Conservation (phyloP, 2,888 invertebrate genomes). For the Melanostoma scalare region DNA sequence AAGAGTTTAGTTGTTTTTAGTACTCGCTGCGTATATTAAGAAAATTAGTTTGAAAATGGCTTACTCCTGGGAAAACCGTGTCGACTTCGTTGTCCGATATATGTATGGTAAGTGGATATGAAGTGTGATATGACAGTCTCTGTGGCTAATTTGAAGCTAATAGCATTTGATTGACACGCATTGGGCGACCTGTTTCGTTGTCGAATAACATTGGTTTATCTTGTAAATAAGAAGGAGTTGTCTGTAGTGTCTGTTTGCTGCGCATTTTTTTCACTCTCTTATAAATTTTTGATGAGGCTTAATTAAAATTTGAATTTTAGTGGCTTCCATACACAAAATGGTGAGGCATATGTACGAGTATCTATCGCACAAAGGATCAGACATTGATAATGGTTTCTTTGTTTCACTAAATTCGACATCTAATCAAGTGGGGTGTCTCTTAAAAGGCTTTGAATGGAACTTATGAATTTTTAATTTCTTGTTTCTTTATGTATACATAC, state of each 20-base stretch:
- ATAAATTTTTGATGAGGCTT: constrained; percentile 14
- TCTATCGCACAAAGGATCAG: constrained; percentile 21
- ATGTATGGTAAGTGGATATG: constrained; percentile 87
- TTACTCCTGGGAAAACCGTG: constrained; percentile 92
- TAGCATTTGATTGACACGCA: neutral
- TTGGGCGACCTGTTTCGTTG: neutral
- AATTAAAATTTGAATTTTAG: constrained; percentile 21
- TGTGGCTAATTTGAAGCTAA: too few relatives aligned
- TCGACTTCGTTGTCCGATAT: constrained; percentile 90
- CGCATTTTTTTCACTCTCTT: neutral
- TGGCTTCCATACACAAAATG: neutral
- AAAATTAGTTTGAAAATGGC: constrained; percentile 84
- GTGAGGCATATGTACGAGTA: neutral
- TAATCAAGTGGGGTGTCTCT: constrained; percentile 4
- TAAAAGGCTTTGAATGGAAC: constrained; percentile 42
- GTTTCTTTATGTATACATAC: constrained; percentile 18
- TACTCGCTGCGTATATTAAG: constrained; percentile 28
- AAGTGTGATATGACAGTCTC: neutral
- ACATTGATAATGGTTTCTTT: neutral
- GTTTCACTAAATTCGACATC: neutral
- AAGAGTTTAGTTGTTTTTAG: constrained; percentile 50
- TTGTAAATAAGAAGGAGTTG: too few relatives aligned
- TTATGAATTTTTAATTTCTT: constrained; percentile 59
- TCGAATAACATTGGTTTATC: too few relatives aligned
- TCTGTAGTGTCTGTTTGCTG: neutral